phyloP scores from a whole-genome alignment of 2,888 invertebrate genomes.

The Lasioglossum marginatum region DNA sequence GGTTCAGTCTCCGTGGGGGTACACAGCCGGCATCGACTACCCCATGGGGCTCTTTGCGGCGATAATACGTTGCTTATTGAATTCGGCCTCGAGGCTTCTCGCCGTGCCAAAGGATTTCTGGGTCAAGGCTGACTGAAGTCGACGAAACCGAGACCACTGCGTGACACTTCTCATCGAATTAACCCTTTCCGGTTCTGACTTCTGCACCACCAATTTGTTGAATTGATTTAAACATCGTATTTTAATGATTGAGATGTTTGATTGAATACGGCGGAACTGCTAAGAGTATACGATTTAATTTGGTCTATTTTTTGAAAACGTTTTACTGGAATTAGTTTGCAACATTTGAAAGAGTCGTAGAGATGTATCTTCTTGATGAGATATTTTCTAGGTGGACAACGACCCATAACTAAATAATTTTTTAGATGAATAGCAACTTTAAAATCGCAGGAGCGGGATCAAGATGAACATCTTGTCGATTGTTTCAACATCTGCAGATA shows the following conservation, averaged over 20 bases:
- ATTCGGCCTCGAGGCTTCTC: conserved; percentile 68
- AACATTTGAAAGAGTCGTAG: too few species aligned
- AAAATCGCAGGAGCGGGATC: neutral
- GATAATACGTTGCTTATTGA: conserved; percentile 80
- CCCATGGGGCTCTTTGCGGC: conserved; percentile 75
- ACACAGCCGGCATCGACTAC: conserved; percentile 49
- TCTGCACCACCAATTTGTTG: neutral
- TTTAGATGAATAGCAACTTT: too few species aligned
- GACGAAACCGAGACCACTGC: neutral
- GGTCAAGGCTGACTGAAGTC: conserved; percentile 70
- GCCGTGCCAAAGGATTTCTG: conserved; percentile 55
- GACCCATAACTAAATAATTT: too few species aligned
- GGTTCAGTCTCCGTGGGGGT: conserved; percentile 54
- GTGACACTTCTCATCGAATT: neutral
- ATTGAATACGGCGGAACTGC: too few species aligned
- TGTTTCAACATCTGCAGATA: neutral
- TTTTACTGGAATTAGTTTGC: neutral
- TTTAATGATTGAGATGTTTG: neutral
- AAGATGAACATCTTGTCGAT: neutral
- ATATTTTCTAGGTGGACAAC: too few species aligned
- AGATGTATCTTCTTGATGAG: too few species aligned
- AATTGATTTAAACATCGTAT: neutral
- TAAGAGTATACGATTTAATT: neutral
- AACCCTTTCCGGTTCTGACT: neutral
- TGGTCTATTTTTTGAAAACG: neutral